Conservation (phyloP, 2,797 vertebrate genomes). For the Xenopus petersii region DNA sequence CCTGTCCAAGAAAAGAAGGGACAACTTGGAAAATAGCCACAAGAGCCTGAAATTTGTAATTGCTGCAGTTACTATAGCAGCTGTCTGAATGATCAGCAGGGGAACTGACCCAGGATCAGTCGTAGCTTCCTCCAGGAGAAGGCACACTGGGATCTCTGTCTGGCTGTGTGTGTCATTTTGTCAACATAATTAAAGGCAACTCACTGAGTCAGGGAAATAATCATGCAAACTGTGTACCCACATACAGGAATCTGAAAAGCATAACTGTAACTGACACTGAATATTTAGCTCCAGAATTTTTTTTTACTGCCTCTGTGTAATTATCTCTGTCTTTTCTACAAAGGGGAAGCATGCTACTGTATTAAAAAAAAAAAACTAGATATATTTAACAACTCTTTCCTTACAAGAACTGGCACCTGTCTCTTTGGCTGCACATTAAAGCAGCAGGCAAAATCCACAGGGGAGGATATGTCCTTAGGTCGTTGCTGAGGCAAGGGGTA, state of each 20-base stretch:
- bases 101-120: constrained; percentile 5
- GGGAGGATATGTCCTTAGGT: not conserved
- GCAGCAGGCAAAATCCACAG: not conserved
- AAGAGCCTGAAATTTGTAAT: constrained; percentile 18
- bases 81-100: constrained; percentile 10
- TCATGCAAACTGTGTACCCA: not conserved
- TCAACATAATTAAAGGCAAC: constrained; percentile 7
- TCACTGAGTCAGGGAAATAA: not conserved
- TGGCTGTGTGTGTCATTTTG: not conserved
- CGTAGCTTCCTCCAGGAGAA: not conserved
- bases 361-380: not conserved
- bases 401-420: not conserved
- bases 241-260: not conserved
- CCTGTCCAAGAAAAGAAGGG: constrained; percentile 2
- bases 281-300: not conserved
- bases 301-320: not conserved
- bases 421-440: not conserved
- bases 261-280: no score
- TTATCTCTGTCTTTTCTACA: no score
- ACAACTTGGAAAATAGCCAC: constrained; percentile 13
- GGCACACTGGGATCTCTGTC: constrained; percentile 1
- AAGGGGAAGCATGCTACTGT: not conserved
- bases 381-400: not conserved
- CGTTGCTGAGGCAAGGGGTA: not conserved
- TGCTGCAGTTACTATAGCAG: constrained; percentile 1